Base-by-base conservation (phyloP, 2,797 vertebrate species). In the Adelosebastes latens region DNA sequence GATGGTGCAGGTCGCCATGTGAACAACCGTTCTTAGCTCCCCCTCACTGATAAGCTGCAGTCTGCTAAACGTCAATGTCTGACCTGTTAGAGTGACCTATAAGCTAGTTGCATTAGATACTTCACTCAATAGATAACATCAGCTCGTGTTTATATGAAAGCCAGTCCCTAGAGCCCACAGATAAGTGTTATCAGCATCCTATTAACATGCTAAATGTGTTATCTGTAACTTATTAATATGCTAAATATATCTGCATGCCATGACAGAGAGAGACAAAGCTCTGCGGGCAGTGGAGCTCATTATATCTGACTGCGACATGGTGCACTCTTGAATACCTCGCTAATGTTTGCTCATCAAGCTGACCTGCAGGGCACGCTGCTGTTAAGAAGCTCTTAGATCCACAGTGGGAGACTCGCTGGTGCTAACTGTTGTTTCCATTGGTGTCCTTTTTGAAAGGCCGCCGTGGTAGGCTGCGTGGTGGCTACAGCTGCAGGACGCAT, bases 261-360 rank as follows among this genome's bases (percentile, higher is more conserved):
- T 71, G 77, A 86, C 81, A 46, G 72, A 84, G 56, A 59, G 68
- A 85, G 69, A 82, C 65, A 39, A 71, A 85, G 78, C 84, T 85
- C 86, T 82, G 79, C 24, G 71, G 89, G 86, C 85, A 29, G 42
- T 52, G 79, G 29, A 77, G 79, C 85, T 92, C 82, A 85, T 91
- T 92, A 91, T 87, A 80, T 82, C 76, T 36, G 36, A 80, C 77
- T 80, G 73, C 14, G 56, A 83, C 79, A 82, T 58, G 72, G 78
- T 36, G 78, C 78, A 72, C 75, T 62, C 69, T 80, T 70, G 77
- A 90, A 85, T 80, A 83, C 75, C 79, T 84, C 81, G 5, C 85
- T 85, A 87, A 91, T 89, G 88, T 86, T 90, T 85, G 79, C 86
- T 88, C 87, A 84, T 92, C 81, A 79, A 84, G 80, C 77, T 84